Base-by-base conservation (phyloP, 1,140 invertebrate species). In the Hypsibius dujardini region DNA sequence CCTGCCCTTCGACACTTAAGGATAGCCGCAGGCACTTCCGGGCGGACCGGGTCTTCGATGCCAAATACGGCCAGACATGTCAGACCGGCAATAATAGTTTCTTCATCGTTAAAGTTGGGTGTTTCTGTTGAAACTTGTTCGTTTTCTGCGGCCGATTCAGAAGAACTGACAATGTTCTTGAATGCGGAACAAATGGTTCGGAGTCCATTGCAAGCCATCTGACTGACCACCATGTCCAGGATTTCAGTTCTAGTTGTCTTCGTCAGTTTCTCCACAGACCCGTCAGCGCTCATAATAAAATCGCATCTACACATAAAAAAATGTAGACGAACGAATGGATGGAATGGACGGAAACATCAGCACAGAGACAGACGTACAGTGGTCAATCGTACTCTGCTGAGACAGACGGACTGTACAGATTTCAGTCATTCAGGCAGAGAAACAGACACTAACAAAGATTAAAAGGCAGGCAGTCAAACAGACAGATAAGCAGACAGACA, bases 121-220 rank as follows among this genome's bases (percentile, higher is more conserved):
- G n/a, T n/a, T n/a, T n/a, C n/a, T n/a, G n/a, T n/a, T n/a, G n/a
- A n/a, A n/a, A n/a, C n/a, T n/a, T n/a, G n/a, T n/a, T n/a, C n/a
- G n/a, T n/a, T n/a, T 60, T 59, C 42, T 67, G 7, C 12, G 62
- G 12, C 7, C 40, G 3, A 42, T 67, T 40, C 12, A 14, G 7
- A 67, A 67, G 40, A n/a, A 7, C 95, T n/a, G n/a, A n/a, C n/a
- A n/a, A n/a, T n/a, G 80, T 96, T 92, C 76, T 83, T 81, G 81
- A 90, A 95, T 56, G 92, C 92, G 70, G 96, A 84, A 73, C 92
- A 93, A 78, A 99, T 98, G 72, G 96, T 99, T 74, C 96, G 83
- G 28, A 99, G 84, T 46, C 95, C 95, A 81, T 98, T 90, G 78
- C 88, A 91, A 72, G 96, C 96, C 95, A 99, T 98, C 46, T 95